Percentiles rank a stretch among this genome's conserved stretches.
Evolutionary conservation across 92 coral and sea anemone genomes (phyloP).

Genomic region (Diadumene lineata): DNA sequence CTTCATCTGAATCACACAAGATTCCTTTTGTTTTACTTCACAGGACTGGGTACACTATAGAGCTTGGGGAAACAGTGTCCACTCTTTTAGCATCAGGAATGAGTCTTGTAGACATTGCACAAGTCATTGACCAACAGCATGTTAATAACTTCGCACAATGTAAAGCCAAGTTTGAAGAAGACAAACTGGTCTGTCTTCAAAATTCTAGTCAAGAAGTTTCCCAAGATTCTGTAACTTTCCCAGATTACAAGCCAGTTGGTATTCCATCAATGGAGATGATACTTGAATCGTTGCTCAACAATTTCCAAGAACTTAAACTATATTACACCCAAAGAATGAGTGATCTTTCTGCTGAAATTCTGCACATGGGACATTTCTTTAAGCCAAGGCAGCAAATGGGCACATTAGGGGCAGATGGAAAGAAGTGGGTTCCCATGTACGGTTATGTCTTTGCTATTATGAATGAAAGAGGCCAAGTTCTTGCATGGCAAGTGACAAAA

Average conservation of each 20-base stretch:
- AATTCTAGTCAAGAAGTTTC: constrained; percentile 31
- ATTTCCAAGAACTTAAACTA: constrained; percentile 44
- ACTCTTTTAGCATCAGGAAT: constrained; percentile 55
- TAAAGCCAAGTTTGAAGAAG: constrained; percentile 54
- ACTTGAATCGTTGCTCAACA: constrained; percentile 51
- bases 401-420: constrained; percentile 26
- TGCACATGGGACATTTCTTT: constrained; percentile 61
- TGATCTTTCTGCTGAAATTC: constrained; percentile 58
- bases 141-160: constrained; percentile 49
- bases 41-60: constrained; percentile 66
- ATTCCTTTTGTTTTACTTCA: constrained; percentile 63
- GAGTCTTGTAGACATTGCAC: constrained; percentile 54
- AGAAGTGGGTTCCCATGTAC: constrained; percentile 58
- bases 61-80: constrained; percentile 50
- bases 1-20: constrained; percentile 48
- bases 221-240: constrained; percentile 18
- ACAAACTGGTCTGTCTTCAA: constrained; percentile 32
- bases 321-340: constrained; percentile 72
- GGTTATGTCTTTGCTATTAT: constrained; percentile 54
- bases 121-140: constrained; percentile 59
- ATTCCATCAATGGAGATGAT: constrained; percentile 72
- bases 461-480: constrained; percentile 71
- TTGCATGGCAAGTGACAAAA: constrained; percentile 70
- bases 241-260: constrained; percentile 56
- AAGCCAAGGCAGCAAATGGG: constrained; percentile 67